Evolutionary conservation across 2,113 vertebrate genomes (phyloP), one percentile per base, ranked within the genome.

Genomic region (Apteryx mantelli): DNA sequence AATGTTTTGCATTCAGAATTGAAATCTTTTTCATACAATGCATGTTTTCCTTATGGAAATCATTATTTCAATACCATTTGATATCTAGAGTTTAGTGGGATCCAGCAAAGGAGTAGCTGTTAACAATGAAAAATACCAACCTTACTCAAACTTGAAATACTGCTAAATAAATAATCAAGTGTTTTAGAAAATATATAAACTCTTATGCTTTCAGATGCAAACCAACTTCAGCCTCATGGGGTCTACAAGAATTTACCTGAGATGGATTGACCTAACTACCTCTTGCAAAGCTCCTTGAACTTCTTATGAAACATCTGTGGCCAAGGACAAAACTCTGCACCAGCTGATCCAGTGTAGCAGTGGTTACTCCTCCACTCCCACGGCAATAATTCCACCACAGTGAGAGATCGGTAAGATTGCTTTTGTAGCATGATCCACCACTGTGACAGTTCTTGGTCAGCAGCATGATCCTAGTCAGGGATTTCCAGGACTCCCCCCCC

Each of bases 291-390:
- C n/a, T 71, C 44, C 24, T 19, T 68, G n/a, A 66, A 60, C 15
- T 61, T 96, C n/a, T 60, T 52, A n/a, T 40, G 61, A 87, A 69
- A 55, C 6, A 34, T 34, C 69, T 84, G 55, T 78, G 65, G 55
- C 44, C 73, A 63, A 28, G 36, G 44, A 66, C 73, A 78, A 42
- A 87, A 74, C 61, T 89, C 25, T 89, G 68, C 36, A 53, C 28
- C 48, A 16, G 42, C 40, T 74, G 40, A 34, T 63, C 13, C 50
- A 40, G 58, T 58, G n/a, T 50, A 46, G 2, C 21, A 10, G 1
- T 14, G 32, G 15, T 61, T 73, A 22, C 8, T 20, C 4, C 16
- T 64, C 12, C 4, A 7, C 2, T 16, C 36, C 0, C 1, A 32
- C 0, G 1, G n/a, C 73, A 81, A 36, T 13, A 53, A n/a, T 66